Percentiles rank a stretch among this genome's conserved stretches.
These are phyloP conservation scores for Embiotoca jacksoni DNA, from an alignment of 2,113 vertebrate species.

Conservation along the genomic window DNA sequence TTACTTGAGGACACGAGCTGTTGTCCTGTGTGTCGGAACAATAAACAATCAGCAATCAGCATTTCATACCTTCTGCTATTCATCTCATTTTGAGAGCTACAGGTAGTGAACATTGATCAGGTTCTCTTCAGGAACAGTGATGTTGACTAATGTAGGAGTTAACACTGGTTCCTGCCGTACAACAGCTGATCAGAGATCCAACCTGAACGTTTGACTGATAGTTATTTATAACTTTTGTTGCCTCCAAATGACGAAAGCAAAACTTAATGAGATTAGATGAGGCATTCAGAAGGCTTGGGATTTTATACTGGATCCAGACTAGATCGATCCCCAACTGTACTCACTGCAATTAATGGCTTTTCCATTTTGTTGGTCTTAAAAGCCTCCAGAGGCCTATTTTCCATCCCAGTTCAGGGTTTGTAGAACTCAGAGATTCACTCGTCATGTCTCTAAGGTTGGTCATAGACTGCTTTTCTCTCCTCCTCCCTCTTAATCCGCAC, in stretches of 20 bases:
- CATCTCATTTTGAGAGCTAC: neutral
- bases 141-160: no score
- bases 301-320: conserved; percentile 3
- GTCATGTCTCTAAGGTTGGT: conserved; percentile 20
- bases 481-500: conserved; percentile 38
- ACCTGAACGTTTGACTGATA: neutral
- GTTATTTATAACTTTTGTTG: neutral
- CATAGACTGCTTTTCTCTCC: conserved; percentile 13
- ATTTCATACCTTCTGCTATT: neutral
- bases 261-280: neutral
- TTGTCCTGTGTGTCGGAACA: neutral
- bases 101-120: neutral
- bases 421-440: conserved; percentile 17
- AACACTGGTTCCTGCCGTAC: neutral
- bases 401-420: conserved; percentile 7
- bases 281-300: neutral
- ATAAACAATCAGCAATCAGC: neutral
- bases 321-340: neutral
- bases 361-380: conserved; percentile 61
- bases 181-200: neutral
- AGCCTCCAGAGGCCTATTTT: conserved; percentile 36
- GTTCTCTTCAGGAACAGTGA: neutral
- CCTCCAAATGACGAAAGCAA: neutral
- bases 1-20: neutral
- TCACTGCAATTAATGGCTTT: conserved; percentile 55